Evolutionary conservation across 30 jellyfish, hydroid and myxozoan species (phyloP).

Genomic region (Cassiopea xamachana): DNA sequence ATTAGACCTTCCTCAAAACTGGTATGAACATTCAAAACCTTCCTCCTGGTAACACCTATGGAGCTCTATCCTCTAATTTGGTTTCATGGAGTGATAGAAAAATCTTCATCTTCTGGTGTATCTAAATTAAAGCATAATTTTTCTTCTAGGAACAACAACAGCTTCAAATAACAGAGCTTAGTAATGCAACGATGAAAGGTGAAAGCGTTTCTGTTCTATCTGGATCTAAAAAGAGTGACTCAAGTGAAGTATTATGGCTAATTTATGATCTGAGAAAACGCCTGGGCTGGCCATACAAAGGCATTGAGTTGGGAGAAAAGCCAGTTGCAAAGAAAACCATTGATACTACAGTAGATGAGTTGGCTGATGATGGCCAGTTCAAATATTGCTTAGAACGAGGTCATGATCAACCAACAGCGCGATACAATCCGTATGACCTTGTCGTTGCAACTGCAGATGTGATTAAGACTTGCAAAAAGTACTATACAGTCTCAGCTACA

Average conservation of each 20-base stretch:
- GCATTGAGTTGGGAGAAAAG: slow-evolving; percentile 67
- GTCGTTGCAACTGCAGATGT: slow-evolving; percentile 22
- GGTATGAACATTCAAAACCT: too few species aligned
- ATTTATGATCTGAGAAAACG: slow-evolving; percentile 67
- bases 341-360: slow-evolving; percentile 58
- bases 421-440: slow-evolving; percentile 87
- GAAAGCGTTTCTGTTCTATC: not conserved
- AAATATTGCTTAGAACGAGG: slow-evolving; percentile 72
- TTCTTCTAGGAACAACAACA: not conserved
- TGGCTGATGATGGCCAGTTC: slow-evolving; percentile 87
- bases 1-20: too few species aligned
- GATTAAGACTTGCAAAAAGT: slow-evolving; percentile 13
- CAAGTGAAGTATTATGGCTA: slow-evolving; percentile 12
- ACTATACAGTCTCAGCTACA: slow-evolving; percentile 83
- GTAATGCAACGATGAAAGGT: not conserved
- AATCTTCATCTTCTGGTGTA: too few species aligned
- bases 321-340: slow-evolving; percentile 62
- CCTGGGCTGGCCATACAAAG: slow-evolving; percentile 79
- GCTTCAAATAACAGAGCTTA: not conserved
- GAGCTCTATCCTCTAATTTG: too few species aligned
- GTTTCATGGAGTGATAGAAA: too few species aligned
- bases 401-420: slow-evolving; percentile 27
- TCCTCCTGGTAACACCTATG: too few species aligned
- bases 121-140: too few species aligned
- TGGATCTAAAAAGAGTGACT: not conserved